phyloP scores from a whole-genome alignment of 2,113 vertebrate genomes.

The Craseonycteris thonglongyai region DNA sequence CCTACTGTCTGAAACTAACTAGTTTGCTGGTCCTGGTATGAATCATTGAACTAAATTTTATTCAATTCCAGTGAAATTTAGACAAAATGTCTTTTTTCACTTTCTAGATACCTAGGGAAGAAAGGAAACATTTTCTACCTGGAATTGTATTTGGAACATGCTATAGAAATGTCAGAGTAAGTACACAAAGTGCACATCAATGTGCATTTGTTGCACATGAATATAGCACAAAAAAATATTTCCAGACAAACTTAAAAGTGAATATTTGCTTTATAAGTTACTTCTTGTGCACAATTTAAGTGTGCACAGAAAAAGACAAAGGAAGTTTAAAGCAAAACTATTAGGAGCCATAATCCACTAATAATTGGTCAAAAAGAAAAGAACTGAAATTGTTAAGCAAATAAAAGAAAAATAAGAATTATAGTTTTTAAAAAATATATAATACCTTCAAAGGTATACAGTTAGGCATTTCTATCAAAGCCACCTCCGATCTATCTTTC shows the following conservation, averaged over 20 bases:
- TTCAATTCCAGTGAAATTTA: background rate
- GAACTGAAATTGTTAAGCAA: background rate
- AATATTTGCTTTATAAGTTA: constrained; percentile 22
- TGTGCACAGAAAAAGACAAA: background rate
- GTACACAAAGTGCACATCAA: constrained; percentile 23
- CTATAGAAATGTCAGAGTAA: constrained; percentile 76
- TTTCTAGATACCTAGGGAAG: constrained; percentile 62
- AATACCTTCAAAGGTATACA: background rate
- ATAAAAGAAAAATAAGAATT: background rate
- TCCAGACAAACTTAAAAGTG: background rate
- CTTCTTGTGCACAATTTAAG: background rate
- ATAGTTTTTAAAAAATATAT: background rate
- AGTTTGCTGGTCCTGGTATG: background rate
- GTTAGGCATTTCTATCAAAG: background rate
- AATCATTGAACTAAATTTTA: constrained; percentile 17
- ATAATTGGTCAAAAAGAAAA: background rate
- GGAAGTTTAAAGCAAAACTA: constrained; percentile 10
- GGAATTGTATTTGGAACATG: constrained; percentile 36
- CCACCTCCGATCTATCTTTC: background rate
- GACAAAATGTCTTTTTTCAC: constrained; percentile 26
- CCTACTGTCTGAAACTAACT: background rate
- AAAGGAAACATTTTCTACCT: constrained; percentile 47
- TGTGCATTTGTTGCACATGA: background rate
- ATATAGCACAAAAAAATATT: background rate
- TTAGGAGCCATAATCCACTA: background rate